Evolutionary conservation across 2,113 vertebrate species (phyloP), one percentile per base, ranked within the genome.

Genomic region (Tragulus kanchil): DNA sequence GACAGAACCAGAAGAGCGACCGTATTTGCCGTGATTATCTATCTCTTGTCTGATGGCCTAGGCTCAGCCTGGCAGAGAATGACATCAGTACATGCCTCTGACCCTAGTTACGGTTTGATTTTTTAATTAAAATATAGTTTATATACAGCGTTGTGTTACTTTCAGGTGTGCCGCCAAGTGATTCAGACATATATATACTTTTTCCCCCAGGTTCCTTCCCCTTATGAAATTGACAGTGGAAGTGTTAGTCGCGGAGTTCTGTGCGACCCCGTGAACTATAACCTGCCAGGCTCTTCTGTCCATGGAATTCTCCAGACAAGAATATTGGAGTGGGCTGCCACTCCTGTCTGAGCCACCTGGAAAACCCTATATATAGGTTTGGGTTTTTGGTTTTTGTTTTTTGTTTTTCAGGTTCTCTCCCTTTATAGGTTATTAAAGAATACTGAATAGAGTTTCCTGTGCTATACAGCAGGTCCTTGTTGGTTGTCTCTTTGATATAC

Each of bases 41-140:
- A 16, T 85, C 86, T 71, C 86, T 90, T 19, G 52, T 54, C 86
- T 64, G 64, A 31, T 12, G 36, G 73, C n/a, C 65, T 64, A 73
- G 81, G 28, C 62, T 64, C n/a, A 2, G 86, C 78, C n/a, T 36
- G 1, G 56, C 69, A 45, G 31, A 79, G 21, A 12, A 1, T 8
- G 1, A 42, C 3, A 28, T 23, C 61, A 85, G 69, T 71, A 69
- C 52, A 78, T 90, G 42, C 8, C 15, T 79, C 52, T n/a, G 28
- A 31, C 9, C 9, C 17, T 17, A 19, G 3, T n/a, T 78, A 0
- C 17, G 19, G 12, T 31, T 17, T 31, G n/a, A n/a, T 26, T 78
- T 54, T 79, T 45, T 45, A 69, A 50, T 78, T 52, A 15, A 78
- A 17, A 2, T 78, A n/a, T 50, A 54, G 15, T 52, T 78, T 14